phyloP scores from a whole-genome alignment of 2,888 invertebrate genomes.

The Eumacrocentrus americanus region DNA sequence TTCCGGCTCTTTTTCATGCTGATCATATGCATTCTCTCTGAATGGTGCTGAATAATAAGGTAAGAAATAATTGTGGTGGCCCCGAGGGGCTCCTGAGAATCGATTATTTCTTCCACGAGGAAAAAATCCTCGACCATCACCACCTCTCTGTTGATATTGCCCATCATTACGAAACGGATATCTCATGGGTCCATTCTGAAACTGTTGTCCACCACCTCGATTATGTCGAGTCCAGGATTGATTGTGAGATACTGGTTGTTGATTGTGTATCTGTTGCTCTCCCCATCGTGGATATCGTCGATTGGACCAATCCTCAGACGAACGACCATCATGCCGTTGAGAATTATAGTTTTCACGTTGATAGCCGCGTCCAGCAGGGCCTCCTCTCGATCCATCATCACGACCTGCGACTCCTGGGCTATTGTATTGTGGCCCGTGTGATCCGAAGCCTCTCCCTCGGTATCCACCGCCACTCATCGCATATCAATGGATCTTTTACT shows the following conservation, averaged over 20 bases:
- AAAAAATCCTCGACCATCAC: constrained; percentile 12
- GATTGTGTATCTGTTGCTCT: not conserved
- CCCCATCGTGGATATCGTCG: not conserved
- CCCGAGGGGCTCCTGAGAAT: not conserved
- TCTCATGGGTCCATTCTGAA: not conserved
- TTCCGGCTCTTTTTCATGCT: constrained; percentile 9
- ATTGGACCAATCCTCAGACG: constrained; percentile 9
- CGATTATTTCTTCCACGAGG: not conserved
- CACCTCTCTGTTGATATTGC: not conserved
- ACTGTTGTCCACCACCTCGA: not conserved
- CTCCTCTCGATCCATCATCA: not conserved
- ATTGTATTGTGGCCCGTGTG: constrained; percentile 38
- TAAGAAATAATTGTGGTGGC: constrained; percentile 7
- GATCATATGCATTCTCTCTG: constrained; percentile 19
- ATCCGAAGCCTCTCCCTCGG: constrained; percentile 50
- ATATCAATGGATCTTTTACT: constrained; percentile 17
- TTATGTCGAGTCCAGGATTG: not conserved
- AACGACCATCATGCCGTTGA: constrained; percentile 20
- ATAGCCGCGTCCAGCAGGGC: not conserved
- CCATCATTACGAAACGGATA: not conserved
- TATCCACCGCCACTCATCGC: constrained; percentile 51
- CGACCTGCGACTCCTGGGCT: not conserved
- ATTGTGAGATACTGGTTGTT: not conserved
- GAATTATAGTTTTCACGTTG: constrained; percentile 34
- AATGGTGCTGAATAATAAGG: constrained; percentile 26